phyloP scores from a whole-genome alignment of 1,140 invertebrate genomes.

The Carposina sasakii region DNA sequence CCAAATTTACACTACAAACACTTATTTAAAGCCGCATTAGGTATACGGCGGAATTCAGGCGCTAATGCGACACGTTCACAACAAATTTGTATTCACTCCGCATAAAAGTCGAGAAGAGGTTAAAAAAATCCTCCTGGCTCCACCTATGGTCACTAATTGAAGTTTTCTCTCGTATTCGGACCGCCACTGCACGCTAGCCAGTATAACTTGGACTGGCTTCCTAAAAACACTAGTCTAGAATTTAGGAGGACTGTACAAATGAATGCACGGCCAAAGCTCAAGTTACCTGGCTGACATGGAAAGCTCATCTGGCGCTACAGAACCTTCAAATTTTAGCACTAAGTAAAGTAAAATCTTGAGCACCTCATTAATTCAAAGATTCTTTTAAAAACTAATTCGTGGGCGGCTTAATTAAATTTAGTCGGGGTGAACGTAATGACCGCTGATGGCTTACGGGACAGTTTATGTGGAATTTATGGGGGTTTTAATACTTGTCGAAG shows the following conservation, averaged over 20 bases:
- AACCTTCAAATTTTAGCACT: constrained; percentile 8
- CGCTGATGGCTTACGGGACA: constrained; percentile 5
- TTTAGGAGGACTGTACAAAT: neutral
- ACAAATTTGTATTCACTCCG: neutral
- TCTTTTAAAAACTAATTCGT: constrained; percentile 20
- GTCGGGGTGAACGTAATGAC: no score
- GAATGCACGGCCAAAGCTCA: neutral
- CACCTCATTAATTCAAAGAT: constrained; percentile 24
- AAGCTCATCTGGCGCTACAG: constrained; percentile 7
- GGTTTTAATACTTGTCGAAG: no score
- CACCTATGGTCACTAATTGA: constrained; percentile 4
- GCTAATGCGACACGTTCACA: no score
- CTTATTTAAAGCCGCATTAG: no score
- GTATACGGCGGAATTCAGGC: no score
- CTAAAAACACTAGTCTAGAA: neutral
- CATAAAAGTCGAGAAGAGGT: constrained; percentile 1
- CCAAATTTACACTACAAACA: no score
- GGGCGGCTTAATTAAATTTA: constrained; percentile 16
- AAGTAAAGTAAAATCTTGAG: constrained; percentile 16
- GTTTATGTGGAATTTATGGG: no score
- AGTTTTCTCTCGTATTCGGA: constrained; percentile 2
- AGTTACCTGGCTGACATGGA: neutral
- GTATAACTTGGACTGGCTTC: neutral
- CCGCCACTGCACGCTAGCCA: neutral
- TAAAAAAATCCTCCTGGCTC: neutral